Conservation (phyloP, 2,113 vertebrate species). For the Malurus alboscapulatus region DNA sequence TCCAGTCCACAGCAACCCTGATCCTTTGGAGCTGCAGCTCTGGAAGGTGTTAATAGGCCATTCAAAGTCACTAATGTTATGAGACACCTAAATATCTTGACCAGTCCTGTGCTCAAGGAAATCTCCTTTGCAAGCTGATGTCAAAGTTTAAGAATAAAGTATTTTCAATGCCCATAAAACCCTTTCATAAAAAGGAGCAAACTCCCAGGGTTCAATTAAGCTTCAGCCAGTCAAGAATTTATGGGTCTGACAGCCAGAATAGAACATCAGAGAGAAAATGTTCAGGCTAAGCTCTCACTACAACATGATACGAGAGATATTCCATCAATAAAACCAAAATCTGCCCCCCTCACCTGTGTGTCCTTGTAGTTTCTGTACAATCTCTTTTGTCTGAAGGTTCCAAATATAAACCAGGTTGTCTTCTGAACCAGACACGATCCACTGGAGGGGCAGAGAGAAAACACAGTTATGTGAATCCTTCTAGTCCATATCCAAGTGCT, state of each 20-base stretch:
- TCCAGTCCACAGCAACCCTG: background rate
- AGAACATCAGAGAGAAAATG: background rate
- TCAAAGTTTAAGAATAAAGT: background rate
- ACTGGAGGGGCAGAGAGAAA: slow-evolving; percentile 70
- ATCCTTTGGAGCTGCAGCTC: background rate
- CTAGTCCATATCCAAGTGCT: background rate
- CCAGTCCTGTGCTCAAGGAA: background rate
- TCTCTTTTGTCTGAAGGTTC: slow-evolving; percentile 99
- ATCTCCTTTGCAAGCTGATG: background rate
- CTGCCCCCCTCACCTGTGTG: slow-evolving; percentile 86
- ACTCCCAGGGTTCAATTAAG: background rate
- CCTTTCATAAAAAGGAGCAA: background rate
- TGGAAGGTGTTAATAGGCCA: background rate
- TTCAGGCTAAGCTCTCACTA: background rate
- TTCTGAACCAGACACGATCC: slow-evolving; percentile 98
- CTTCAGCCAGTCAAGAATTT: background rate
- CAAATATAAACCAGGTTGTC: slow-evolving; percentile 99
- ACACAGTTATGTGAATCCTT: background rate
- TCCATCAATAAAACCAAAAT: background rate
- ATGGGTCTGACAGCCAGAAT: background rate
- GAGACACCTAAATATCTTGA: background rate
- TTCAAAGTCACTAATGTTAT: background rate
- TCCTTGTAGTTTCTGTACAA: slow-evolving; percentile 97
- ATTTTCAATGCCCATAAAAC: background rate
- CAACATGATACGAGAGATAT: background rate